Base-by-base conservation (phyloP, 2,888 invertebrate species). In the Platycheirus albimanus region DNA sequence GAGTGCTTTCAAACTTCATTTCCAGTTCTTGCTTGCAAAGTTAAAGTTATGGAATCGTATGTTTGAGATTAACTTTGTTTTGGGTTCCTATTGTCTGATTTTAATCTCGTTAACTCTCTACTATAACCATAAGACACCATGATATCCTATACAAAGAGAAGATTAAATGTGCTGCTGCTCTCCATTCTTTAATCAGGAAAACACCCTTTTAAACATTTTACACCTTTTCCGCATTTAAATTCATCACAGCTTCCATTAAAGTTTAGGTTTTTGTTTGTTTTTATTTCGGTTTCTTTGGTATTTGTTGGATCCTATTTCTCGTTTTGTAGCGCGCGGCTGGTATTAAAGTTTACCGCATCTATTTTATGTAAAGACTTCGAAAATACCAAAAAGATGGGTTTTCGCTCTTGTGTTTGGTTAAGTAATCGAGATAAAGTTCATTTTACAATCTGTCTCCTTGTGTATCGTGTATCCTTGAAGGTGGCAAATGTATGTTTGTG, bases 371-470 rank as follows among this genome's bases (percentile, higher is more conserved):
- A 24, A 61, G 61, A 45, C 19, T 28, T 45, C 4, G 45, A 61
- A 61, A 45, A 45, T 43, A 28, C 11, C 43, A 15, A 8, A 61
- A 45, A 19, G 45, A 30, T 61, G 28, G 30, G 17, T 38, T 17
- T 28, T 45, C 3, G 1, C 17, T n/a, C n/a, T n/a, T 52, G 17
- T 56, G 33, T 54, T 61, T 61, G 61, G 43, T 61, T 45, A 61
- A 45, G 45, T 61, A 61, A 61, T 61, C 45, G 17, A 17, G 61
- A 43, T 43, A 61, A 61, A 61, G 61, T 61, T 61, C 30, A 61
- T 61, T 61, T 61, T n/a, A 45, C 45, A 61, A 61, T 61, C 11
- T 61, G 45, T 61, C 61, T 61, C 43, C 19, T 45, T 30, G 41
- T 43, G 6, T 4, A 17, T 49, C n/a, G 19, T 49, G n/a, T 8